Evolutionary conservation across 2,797 vertebrate genomes (phyloP).

Genomic region (Semotilus atromaculatus): DNA sequence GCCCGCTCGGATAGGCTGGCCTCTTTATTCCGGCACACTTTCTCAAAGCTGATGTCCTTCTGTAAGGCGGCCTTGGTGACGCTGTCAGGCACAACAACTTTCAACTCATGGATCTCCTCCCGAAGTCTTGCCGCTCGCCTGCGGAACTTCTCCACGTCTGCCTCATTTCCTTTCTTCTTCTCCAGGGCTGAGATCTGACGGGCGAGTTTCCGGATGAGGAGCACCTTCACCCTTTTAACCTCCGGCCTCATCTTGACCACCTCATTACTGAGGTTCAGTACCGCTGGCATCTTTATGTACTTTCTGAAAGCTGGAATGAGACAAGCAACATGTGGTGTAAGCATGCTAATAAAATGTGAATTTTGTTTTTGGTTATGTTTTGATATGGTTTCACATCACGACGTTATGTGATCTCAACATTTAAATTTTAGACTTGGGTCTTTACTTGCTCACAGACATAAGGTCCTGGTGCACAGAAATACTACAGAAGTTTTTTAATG

Average conservation of each 20-base stretch:
- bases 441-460: neutral
- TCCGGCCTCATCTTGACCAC: slow-evolving; percentile 97
- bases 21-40: slow-evolving; percentile 84
- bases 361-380: neutral
- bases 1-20: slow-evolving; percentile 84
- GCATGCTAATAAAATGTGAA: neutral
- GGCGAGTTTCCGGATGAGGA: slow-evolving; percentile 88
- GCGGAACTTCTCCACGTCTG: slow-evolving; percentile 84
- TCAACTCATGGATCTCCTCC: slow-evolving; percentile 91
- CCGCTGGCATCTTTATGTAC: slow-evolving; percentile 58
- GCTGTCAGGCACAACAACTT: slow-evolving; percentile 81
- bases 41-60: slow-evolving; percentile 86
- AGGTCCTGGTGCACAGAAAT: neutral
- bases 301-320: neutral
- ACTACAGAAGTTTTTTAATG: neutral
- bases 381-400: neutral
- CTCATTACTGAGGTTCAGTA: slow-evolving; percentile 82
- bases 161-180: slow-evolving; percentile 88
- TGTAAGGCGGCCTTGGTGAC: slow-evolving; percentile 89
- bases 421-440: neutral
- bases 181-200: slow-evolving; percentile 85
- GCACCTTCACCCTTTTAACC: slow-evolving; percentile 87
- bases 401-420: neutral
- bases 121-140: slow-evolving; percentile 85
- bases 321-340: neutral